Evolutionary conservation across 2,797 vertebrate species (phyloP), one percentile per base, ranked within the genome.

Genomic region (Peromyscus melanophrys): DNA sequence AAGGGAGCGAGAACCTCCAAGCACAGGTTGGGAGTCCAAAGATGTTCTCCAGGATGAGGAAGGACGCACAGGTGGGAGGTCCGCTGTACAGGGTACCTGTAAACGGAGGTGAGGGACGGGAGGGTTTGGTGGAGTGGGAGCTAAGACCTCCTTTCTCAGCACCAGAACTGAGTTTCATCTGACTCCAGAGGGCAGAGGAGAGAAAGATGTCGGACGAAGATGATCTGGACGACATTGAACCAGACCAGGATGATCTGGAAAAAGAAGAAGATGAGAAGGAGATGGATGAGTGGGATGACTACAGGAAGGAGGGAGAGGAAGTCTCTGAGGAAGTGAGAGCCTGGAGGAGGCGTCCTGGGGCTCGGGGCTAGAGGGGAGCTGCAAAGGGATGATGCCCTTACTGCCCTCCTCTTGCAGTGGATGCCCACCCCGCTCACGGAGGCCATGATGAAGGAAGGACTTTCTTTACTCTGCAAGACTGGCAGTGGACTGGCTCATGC

Each of bases 381-480:
- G 49, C 14, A 84, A 31, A 69, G 57, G 17, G 49, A 29, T 11
- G 49, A 25, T 13, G 49, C 17, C 27, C 83, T 29, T 90, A 37
- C 69, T 2, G 63, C 8, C 27, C 65, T 40, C 37, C n/a, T 96
- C 63, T 59, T 43, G 19, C 97, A 99, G 98, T 98, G 76, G 84
- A 61, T 63, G 34, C 97, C 97, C 21, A 87, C 82, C 13, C 98
- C 98, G 10, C 98, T 99, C 97, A 99, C 98, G 0, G 98, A 99
- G 97, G 99, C 99, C 71, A 96, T 96, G 49, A 97, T 99, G 92
- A 98, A 96, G 57, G 98, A 99, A 76, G 98, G 99, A 16, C 99
- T 99, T 3, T 99, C 99, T 10, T 98, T 99, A 90, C 98, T 99
- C 93, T 99, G 99, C 94, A 99, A 99, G 97, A 99, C 99, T 0